Conservation (phyloP, 2,888 invertebrate species). For the Plebejus melissa region DNA sequence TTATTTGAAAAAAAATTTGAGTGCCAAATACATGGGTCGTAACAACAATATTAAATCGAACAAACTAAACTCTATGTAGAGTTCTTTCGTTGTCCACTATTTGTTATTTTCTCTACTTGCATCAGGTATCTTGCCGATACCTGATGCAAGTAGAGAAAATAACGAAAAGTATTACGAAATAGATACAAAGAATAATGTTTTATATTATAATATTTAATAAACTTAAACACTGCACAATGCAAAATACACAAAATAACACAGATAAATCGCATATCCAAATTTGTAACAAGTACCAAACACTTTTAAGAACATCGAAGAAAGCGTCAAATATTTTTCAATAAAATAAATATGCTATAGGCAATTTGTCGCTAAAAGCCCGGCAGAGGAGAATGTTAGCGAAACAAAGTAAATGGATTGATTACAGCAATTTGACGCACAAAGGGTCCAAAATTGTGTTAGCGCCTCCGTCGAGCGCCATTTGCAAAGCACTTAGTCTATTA, state of each 20-base stretch:
- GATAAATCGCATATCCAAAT: neutral
- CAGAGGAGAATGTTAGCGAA: slow-evolving; percentile 64
- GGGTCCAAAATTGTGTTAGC: slow-evolving; percentile 77
- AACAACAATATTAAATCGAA: neutral
- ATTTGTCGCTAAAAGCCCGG: slow-evolving; percentile 62
- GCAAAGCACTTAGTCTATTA: slow-evolving; percentile 76
- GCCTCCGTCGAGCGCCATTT: slow-evolving; percentile 76
- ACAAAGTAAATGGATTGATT: slow-evolving; percentile 81
- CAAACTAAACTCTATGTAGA: neutral
- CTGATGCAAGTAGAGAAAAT: too few relatives aligned
- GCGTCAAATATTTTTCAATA: slow-evolving; percentile 40
- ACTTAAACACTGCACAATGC: neutral
- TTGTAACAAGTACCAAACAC: neutral
- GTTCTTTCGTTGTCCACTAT: neutral
- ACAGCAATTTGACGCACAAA: slow-evolving; percentile 76
- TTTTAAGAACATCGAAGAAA: slow-evolving; percentile 18
- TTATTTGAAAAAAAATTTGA: neutral
- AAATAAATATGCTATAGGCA: slow-evolving; percentile 44
- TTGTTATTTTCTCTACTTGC: neutral
- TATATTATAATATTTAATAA: too few relatives aligned
- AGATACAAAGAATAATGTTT: too few relatives aligned
- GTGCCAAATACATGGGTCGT: too few relatives aligned
- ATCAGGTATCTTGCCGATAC: too few relatives aligned
- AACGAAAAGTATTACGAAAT: too few relatives aligned
- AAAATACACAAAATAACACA: neutral